Conservation (phyloP, 2,113 vertebrate genomes). For the Paracanthobrama guichenoti region DNA sequence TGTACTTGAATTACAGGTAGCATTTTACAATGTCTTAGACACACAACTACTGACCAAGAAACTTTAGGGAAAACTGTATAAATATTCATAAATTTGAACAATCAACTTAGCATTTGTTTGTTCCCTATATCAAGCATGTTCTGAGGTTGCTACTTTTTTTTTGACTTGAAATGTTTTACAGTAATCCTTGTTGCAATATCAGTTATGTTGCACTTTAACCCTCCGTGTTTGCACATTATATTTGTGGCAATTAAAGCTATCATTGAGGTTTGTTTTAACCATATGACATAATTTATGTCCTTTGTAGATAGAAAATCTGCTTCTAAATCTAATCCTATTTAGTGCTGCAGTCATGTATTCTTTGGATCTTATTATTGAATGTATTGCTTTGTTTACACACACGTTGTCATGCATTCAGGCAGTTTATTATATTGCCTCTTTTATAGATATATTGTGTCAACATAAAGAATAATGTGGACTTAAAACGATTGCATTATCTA, state of each 20-base stretch:
- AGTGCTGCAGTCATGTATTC: background rate
- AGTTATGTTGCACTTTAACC: slow-evolving; percentile 30
- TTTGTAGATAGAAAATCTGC: slow-evolving; percentile 1
- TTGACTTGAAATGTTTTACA: background rate
- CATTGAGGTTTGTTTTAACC: background rate
- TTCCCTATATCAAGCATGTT: background rate
- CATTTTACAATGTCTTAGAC: slow-evolving; percentile 37
- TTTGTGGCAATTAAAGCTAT: slow-evolving; percentile 23
- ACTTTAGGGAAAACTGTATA: background rate
- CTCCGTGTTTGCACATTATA: background rate
- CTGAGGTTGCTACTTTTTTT: background rate
- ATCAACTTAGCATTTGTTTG: background rate
- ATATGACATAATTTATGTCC: slow-evolving; percentile 5
- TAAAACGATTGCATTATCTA: slow-evolving; percentile 2
- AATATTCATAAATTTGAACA: background rate
- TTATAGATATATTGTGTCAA: background rate
- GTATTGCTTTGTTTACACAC: background rate
- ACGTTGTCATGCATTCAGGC: background rate
- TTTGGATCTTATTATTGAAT: background rate
- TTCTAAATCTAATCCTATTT: slow-evolving; percentile 2
- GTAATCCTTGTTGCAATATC: slow-evolving; percentile 1
- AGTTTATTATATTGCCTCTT: background rate
- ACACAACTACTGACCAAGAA: background rate
- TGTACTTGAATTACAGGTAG: slow-evolving; percentile 53
- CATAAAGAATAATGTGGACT: background rate